phyloP scores from a whole-genome alignment of 2,888 invertebrate species.

The Julus scandinavius region DNA sequence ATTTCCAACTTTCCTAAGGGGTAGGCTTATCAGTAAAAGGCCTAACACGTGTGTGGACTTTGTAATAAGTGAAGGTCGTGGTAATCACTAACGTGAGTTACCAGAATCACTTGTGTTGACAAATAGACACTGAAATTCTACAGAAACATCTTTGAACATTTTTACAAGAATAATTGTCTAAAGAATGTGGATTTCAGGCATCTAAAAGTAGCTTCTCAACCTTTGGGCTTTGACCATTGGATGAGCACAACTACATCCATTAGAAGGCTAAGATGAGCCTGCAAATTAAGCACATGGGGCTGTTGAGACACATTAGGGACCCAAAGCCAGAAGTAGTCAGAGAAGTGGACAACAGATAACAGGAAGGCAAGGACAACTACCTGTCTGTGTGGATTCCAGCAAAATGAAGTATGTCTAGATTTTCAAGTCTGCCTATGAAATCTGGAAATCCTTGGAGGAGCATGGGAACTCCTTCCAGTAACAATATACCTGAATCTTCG shows the following conservation, averaged over 20 bases:
- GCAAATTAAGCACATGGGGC: neutral
- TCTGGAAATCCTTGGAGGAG: slow-evolving; percentile 28
- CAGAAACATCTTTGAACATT: neutral
- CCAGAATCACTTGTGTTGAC: too few species aligned
- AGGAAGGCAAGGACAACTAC: neutral
- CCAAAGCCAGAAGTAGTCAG: slow-evolving; percentile 2
- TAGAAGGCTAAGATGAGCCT: neutral
- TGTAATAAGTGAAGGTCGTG: too few species aligned
- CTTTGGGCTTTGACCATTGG: neutral
- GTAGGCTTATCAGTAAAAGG: too few species aligned
- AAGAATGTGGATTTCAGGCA: neutral
- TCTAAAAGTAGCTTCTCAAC: neutral
- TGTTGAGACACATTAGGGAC: neutral
- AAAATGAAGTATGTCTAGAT: neutral
- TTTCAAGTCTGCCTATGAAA: neutral
- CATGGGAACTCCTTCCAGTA: neutral
- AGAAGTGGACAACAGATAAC: neutral
- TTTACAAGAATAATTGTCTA: neutral
- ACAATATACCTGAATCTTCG: neutral
- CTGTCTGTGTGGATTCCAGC: neutral
- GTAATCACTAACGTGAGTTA: too few species aligned
- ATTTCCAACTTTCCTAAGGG: too few species aligned
- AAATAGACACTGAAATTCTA: too few species aligned
- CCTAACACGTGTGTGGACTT: too few species aligned
- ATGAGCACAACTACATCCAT: neutral